Base-by-base conservation (phyloP, 2,888 invertebrate species). In the Dioctria rufipes region DNA sequence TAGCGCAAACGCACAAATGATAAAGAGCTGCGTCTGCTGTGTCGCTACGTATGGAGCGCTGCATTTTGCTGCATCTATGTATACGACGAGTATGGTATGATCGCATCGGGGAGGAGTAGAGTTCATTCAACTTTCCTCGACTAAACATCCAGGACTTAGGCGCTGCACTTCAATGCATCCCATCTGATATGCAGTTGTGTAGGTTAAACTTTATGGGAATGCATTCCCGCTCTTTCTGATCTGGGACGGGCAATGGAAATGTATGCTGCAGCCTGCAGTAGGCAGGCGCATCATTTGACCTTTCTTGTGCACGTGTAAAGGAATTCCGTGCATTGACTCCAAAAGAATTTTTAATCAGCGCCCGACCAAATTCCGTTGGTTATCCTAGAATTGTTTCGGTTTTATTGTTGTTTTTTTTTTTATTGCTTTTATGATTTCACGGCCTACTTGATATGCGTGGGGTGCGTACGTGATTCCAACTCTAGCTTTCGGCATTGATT, bases 281-380 rank as follows among this genome's bases (percentile, higher is more conserved):
- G 78, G 58, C 25, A 39, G 78, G 63, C 63, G 63, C 63, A 51
- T 40, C 51, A 65, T 25, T 66, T 78, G 78, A 78, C 66, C 78
- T 78, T 78, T 78, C 51, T 66, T 39, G 66, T 78, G 78, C 78
- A 78, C 78, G 78, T 78, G 78, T 43, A 65, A 66, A 40, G 78
- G 54, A 78, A 78, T 63, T 78, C 78, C 78, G 78, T 78, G 54
- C 78, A 66, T 78, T 78, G 78, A 78, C 78, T 78, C 54, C 54
- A 13, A 25, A 78, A 54, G 73, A 73, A 54, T 54, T 60, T 73
- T 73, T 73, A 73, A 58, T 73, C 73, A 73, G 73, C 73, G 58
- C 58, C 58, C 73, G 73, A 13, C 40, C 60, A 42, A 39, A 61
- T 39, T 61, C 4, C 61, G 6, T 61, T 39, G 61, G 37, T 61